Percentiles rank a stretch among this genome's conserved stretches.
Evolutionary conservation across 2,888 invertebrate species (phyloP).

Genomic region (Xestia xanthographa): DNA sequence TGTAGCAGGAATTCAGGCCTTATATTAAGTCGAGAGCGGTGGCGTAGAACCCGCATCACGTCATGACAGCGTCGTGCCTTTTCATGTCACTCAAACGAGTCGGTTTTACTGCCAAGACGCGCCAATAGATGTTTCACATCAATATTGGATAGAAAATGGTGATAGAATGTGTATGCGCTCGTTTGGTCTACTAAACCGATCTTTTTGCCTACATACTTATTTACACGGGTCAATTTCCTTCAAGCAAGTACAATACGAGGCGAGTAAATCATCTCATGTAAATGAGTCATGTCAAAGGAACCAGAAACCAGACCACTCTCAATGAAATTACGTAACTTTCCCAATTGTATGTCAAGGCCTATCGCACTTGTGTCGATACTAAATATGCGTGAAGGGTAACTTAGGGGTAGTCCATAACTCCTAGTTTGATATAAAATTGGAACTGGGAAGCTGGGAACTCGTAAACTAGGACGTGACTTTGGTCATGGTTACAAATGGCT

Average conservation of each 20-base stretch:
- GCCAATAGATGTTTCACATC: no score
- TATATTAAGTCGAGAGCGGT: no score
- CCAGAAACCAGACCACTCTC: conserved; percentile 10
- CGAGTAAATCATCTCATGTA: background rate
- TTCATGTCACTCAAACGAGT: no score
- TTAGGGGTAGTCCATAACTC: conserved; percentile 22
- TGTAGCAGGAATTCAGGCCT: no score
- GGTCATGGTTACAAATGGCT: conserved; percentile 29
- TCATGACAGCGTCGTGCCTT: no score
- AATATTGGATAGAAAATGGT: no score
- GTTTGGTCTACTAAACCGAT: background rate
- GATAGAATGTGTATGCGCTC: background rate
- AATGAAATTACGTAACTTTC: conserved; percentile 44
- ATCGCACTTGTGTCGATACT: conserved; percentile 22
- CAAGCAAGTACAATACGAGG: background rate
- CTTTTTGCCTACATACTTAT: background rate
- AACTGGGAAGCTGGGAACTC: conserved; percentile 37
- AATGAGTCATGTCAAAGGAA: background rate
- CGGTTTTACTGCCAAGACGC: no score
- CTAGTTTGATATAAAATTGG: conserved; percentile 34
- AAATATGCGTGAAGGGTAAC: conserved; percentile 15
- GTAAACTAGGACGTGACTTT: conserved; percentile 33
- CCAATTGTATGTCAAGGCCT: conserved; percentile 19
- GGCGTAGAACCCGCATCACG: no score
- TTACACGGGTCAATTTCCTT: background rate